phyloP scores from a whole-genome alignment of 2,888 invertebrate genomes.

The Lucinisca nassula region DNA sequence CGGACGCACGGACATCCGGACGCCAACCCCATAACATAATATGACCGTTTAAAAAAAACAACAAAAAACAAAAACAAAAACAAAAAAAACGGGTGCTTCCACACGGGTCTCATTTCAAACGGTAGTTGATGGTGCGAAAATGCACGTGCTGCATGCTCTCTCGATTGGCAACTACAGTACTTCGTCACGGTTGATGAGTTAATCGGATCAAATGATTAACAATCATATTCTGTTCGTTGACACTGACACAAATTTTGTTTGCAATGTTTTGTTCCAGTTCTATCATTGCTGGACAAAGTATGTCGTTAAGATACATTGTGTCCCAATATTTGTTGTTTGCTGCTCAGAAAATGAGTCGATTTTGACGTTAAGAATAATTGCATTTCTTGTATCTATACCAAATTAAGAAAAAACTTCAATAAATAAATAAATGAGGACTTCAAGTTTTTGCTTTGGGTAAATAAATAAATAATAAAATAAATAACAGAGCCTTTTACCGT shows the following conservation, averaged over 20 bases:
- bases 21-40: too few species aligned
- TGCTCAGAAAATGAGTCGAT: background rate
- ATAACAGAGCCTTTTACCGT: too few species aligned
- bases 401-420: too few species aligned
- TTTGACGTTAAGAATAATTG: background rate
- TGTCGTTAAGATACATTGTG: background rate
- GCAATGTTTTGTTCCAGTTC: background rate
- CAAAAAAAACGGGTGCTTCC: too few species aligned
- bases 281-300: background rate
- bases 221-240: background rate
- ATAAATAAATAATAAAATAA: too few species aligned
- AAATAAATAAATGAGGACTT: too few species aligned
- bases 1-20: too few species aligned
- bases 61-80: too few species aligned
- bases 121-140: background rate
- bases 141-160: background rate
- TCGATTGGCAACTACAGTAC: background rate
- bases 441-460: too few species aligned
- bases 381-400: too few species aligned
- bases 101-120: too few species aligned
- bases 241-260: background rate
- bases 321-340: background rate
- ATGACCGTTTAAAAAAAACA: too few species aligned
- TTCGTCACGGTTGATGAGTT: background rate
- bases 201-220: constrained; percentile 4